Evolutionary conservation across 2,888 invertebrate genomes (phyloP), one percentile per base, ranked within the genome.

Genomic region (Mystacides longicornis): DNA sequence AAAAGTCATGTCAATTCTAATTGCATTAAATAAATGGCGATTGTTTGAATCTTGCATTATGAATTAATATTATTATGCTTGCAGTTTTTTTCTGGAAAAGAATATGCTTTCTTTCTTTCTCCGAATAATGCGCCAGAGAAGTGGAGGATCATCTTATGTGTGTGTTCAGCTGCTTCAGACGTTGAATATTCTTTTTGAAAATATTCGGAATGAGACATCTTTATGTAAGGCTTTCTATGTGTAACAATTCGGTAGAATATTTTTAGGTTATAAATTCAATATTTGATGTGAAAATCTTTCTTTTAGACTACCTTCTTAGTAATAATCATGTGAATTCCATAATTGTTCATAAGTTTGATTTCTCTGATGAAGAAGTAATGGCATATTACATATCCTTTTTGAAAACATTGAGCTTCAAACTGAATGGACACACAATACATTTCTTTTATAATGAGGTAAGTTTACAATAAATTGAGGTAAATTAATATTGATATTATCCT

Each of bases 261-360:
- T 16, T 43, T 16, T 43, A n/a, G 5, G 18, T 14, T 14, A 5
- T n/a, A 43, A 43, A 43, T 14, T 43, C 5, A 11, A 43, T 43
- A 5, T 5, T 14, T 14, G 16, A 14, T 16, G 27, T 27, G 4
- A 43, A 43, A 7, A 45, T 45, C 20, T 45, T 45, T 3, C 21
- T 84, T 85, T 59, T 78, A 97, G 99, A 99, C 86, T 99, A 98
- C 73, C 79, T 99, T 54, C 79, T 99, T 55, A 98, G 98, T 68
- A 99, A 99, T 74, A 99, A 99, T 72, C 98, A 99, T 77, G 97
- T 99, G 37, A 99, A 99, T 75, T 95, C 94, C 49, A 99, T 99
- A 68, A 99, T 99, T 69, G 93, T 96, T 53, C 98, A 99, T 75
- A 96, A 96, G 74, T 99, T 99, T 80, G 98, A 99, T 74, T 96